Conservation (phyloP, 2,888 invertebrate species). For the Stenurella melanura region DNA sequence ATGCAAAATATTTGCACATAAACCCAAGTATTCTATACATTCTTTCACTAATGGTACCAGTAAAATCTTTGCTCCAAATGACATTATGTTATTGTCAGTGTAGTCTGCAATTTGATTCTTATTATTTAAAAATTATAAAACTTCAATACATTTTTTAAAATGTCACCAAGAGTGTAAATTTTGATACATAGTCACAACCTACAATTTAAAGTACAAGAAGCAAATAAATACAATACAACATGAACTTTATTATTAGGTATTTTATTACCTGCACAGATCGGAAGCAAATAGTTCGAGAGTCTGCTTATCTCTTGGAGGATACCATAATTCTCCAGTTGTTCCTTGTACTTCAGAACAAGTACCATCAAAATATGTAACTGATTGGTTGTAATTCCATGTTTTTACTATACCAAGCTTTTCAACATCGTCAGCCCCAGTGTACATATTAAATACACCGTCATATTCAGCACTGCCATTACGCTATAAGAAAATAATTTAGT, state of each 20-base stretch:
- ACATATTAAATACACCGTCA: slow-evolving; percentile 87
- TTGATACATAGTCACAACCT: no score
- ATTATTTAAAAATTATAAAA: no score
- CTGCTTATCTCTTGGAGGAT: slow-evolving; percentile 78
- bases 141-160: no score
- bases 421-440: slow-evolving; percentile 82
- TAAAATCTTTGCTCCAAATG: no score
- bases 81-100: no score
- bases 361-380: slow-evolving; percentile 73
- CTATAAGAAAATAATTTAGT: slow-evolving; percentile 71
- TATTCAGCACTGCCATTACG: slow-evolving; percentile 83
- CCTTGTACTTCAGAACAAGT: slow-evolving; percentile 84
- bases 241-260: neutral
- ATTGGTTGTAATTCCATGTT: slow-evolving; percentile 81
- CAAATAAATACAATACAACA: neutral
- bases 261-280: slow-evolving; percentile 85
- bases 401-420: slow-evolving; percentile 81
- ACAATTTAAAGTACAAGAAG: neutral
- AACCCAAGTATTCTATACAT: no score
- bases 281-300: slow-evolving; percentile 82
- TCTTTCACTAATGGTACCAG: no score
- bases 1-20: no score
- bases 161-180: no score
- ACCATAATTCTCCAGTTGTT: slow-evolving; percentile 88
- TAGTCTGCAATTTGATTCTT: no score